These are phyloP conservation scores for Entomobrya multifasciata DNA, from an alignment of 2,888 invertebrate species.

Conservation along the genomic window DNA sequence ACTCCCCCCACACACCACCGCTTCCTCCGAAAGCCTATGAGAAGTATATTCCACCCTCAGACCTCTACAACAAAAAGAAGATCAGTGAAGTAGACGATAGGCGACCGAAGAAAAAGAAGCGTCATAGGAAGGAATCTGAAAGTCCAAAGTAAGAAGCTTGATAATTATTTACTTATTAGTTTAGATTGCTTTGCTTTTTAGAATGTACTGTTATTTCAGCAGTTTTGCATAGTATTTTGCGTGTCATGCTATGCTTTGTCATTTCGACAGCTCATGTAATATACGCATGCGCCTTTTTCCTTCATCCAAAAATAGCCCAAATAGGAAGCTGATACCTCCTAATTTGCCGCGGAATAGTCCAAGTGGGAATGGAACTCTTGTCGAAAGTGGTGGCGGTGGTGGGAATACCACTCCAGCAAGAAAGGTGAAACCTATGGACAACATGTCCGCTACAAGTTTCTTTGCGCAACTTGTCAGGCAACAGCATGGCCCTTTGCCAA, in stretches of 20 bases:
- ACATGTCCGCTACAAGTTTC: conserved; percentile 93
- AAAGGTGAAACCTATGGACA: conserved; percentile 82
- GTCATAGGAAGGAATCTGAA: conserved; percentile 76
- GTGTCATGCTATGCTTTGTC: background rate
- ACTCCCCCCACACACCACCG: conserved; percentile 88
- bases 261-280: too few relatives aligned
- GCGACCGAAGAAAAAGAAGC: conserved; percentile 72
- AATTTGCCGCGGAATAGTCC: conserved; percentile 66
- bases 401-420: conserved; percentile 49
- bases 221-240: background rate
- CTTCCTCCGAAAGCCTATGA: conserved; percentile 84
- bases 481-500: conserved; percentile 81
- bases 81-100: conserved; percentile 53
- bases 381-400: background rate
- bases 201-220: background rate
- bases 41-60: conserved; percentile 70
- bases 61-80: conserved; percentile 48
- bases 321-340: conserved; percentile 53
- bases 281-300: too few relatives aligned
- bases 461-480: conserved; percentile 95
- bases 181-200: conserved; percentile 15
- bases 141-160: conserved; percentile 71
- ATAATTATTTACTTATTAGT: too few relatives aligned
- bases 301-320: conserved; percentile 37
- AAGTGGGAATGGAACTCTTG: conserved; percentile 7